These are phyloP conservation scores for Microtus pennsylvanicus DNA, from an alignment of 2,113 vertebrate species.

Conservation along the genomic window DNA sequence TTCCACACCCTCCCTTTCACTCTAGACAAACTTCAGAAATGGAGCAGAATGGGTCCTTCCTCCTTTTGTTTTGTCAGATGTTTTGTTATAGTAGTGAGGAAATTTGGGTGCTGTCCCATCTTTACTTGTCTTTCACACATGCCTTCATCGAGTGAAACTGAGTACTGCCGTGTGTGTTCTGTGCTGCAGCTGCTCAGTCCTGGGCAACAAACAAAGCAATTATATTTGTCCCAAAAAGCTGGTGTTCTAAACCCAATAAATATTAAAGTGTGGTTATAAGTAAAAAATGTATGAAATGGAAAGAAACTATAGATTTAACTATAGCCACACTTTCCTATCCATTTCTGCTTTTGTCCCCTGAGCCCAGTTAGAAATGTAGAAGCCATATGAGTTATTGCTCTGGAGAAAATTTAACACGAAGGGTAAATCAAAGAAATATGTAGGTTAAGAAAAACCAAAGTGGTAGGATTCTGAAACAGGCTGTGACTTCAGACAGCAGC, in stretches of 20 bases:
- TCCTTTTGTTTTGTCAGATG: neutral
- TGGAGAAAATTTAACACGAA: neutral
- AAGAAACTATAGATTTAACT: slow-evolving; percentile 22
- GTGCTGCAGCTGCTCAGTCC: neutral
- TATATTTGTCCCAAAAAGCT: neutral
- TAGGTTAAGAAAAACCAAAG: neutral
- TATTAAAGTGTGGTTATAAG: neutral
- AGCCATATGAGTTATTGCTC: neutral
- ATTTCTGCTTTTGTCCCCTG: neutral
- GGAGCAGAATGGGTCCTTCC: neutral
- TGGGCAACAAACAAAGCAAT: neutral
- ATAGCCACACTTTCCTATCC: neutral
- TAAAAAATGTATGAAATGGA: neutral
- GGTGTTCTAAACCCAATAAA: neutral
- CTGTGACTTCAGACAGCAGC: neutral
- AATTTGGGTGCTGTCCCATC: neutral
- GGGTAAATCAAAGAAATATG: neutral
- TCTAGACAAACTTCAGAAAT: neutral
- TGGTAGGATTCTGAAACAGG: neutral
- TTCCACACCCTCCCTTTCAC: too few species aligned
- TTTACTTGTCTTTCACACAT: neutral
- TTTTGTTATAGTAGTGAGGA: neutral
- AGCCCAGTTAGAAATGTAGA: neutral
- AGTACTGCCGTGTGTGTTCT: neutral
- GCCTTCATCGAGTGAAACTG: neutral